A percentile compares a stretch with the other conserved stretches of the same genome.
Evolutionary conservation across 2,113 vertebrate species (phyloP).

Genomic region (Dipodomys spectabilis): DNA sequence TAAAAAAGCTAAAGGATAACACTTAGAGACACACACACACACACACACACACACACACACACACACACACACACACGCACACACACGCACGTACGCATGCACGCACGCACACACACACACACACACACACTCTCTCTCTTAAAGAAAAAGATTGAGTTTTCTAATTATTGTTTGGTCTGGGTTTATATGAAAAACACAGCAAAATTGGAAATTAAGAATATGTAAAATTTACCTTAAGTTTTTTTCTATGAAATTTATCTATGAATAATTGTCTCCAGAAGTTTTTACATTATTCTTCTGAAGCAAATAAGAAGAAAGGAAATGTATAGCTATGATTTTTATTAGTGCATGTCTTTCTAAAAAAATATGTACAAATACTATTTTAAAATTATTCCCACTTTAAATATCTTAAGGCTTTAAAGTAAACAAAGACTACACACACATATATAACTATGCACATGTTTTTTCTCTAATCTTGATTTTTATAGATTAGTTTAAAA

Average conservation of each 20-base stretch:
- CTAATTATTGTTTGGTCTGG: slow-evolving; percentile 20
- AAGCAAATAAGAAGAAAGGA: background rate
- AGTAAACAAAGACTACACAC: background rate
- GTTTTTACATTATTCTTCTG: background rate
- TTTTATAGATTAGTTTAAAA: slow-evolving; percentile 60
- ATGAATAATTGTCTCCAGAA: background rate
- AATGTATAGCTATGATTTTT: background rate
- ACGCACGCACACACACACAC: too few relatives aligned
- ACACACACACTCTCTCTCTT: too few relatives aligned
- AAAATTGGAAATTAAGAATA: slow-evolving; percentile 45
- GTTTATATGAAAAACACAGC: background rate
- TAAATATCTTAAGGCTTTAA: slow-evolving; percentile 15
- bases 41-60: too few relatives aligned
- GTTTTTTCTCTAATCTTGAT: slow-evolving; percentile 6
- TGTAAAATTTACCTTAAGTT: slow-evolving; percentile 16
- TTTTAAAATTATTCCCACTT: slow-evolving; percentile 44
- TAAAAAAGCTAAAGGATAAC: too few relatives aligned
- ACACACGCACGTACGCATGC: too few relatives aligned
- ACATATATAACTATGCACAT: background rate
- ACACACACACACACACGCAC: too few relatives aligned
- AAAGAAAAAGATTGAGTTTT: slow-evolving; percentile 21
- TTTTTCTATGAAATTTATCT: slow-evolving; percentile 38
- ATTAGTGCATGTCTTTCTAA: slow-evolving; percentile 29
- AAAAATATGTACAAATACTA: background rate
- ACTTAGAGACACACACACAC: too few relatives aligned